Percentiles rank a stretch among this genome's conserved stretches.
Evolutionary conservation across 1,140 invertebrate genomes (phyloP).

Genomic region (Chelonus insularis): DNA sequence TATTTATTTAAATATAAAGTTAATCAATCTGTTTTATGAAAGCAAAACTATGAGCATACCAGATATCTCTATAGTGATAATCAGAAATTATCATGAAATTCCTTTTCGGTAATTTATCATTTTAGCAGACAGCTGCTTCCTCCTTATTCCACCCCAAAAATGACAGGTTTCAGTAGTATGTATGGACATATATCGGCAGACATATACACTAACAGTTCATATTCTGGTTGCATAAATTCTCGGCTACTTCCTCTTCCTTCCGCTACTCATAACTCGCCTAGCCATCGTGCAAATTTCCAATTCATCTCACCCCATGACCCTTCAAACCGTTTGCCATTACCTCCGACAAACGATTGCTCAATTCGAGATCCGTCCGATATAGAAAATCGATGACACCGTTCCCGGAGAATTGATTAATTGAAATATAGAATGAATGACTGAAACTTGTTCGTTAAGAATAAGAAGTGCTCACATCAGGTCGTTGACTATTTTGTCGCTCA

Average conservation of each 20-base stretch:
- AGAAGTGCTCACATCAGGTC: too few relatives aligned
- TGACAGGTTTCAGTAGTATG: too few relatives aligned
- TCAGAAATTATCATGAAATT: too few relatives aligned
- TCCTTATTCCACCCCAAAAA: too few relatives aligned
- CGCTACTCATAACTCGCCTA: constrained; percentile 6
- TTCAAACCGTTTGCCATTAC: background rate
- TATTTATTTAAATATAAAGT: too few relatives aligned
- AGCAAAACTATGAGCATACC: too few relatives aligned
- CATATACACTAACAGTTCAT: background rate
- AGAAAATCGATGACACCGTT: background rate
- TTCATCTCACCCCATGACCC: constrained; percentile 4
- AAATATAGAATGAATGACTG: constrained; percentile 5
- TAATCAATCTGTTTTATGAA: too few relatives aligned
- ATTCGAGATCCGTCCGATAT: constrained; percentile 1
- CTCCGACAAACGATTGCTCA: constrained; percentile 9
- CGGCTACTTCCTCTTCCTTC: constrained; percentile 14
- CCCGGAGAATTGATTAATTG: constrained; percentile 1
- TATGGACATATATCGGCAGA: background rate
- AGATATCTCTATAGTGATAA: too few relatives aligned
- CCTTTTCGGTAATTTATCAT: too few relatives aligned
- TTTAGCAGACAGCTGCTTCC: too few relatives aligned
- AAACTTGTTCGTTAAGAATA: background rate
- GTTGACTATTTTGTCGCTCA: too few relatives aligned
- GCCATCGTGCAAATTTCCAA: constrained; percentile 1
- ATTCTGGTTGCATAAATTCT: constrained; percentile 23